Conservation (phyloP, 2,888 invertebrate genomes). For the Leistus spinibarbis region DNA sequence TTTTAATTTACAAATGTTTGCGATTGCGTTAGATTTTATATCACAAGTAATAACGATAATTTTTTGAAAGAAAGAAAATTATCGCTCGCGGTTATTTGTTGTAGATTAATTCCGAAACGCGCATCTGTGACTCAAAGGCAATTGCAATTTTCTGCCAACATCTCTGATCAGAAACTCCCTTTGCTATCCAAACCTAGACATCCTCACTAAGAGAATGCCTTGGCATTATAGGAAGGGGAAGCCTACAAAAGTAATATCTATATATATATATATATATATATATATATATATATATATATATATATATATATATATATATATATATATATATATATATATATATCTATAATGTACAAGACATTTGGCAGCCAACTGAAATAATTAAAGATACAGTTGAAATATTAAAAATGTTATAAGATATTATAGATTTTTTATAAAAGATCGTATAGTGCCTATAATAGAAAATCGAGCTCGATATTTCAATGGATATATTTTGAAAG, state of each 20-base stretch:
- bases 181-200: background rate
- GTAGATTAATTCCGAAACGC: background rate
- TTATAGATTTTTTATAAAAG: no score
- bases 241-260: background rate
- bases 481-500: no score
- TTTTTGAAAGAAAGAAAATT: background rate
- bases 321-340: background rate
- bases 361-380: background rate
- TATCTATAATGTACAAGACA: background rate
- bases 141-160: no score
- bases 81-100: constrained; percentile 1
- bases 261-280: background rate
- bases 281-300: background rate
- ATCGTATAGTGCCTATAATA: no score
- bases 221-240: background rate
- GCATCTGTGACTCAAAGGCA: constrained; percentile 4
- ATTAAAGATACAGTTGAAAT: background rate
- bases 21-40: background rate
- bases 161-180: background rate
- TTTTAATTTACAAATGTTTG: background rate
- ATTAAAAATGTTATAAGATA: background rate
- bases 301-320: background rate
- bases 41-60: background rate
- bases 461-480: no score
- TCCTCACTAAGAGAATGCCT: background rate